A percentile compares a stretch with the other conserved stretches of the same genome.
These are phyloP conservation scores for Tetragonula clypearis DNA, from an alignment of 1,140 invertebrate genomes.

Conservation along the genomic window DNA sequence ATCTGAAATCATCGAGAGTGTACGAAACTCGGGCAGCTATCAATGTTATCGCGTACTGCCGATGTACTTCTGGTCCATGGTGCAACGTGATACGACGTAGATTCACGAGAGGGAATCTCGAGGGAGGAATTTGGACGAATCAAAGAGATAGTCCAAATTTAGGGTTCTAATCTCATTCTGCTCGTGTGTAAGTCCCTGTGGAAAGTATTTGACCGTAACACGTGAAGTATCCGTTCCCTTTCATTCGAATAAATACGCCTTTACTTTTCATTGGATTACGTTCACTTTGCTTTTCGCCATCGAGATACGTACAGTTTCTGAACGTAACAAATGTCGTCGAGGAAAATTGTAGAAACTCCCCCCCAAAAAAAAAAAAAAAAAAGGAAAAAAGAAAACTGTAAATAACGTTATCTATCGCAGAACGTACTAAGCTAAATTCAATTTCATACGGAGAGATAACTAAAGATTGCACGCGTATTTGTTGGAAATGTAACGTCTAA, in stretches of 20 bases:
- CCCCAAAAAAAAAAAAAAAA: too few species aligned
- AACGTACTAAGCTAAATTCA: background rate
- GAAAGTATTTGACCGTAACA: background rate
- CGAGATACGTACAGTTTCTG: background rate
- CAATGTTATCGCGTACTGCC: background rate
- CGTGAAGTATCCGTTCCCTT: background rate
- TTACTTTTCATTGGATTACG: background rate
- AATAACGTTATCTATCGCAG: background rate
- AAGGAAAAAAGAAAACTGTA: too few species aligned
- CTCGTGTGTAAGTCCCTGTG: background rate
- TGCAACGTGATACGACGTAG: background rate
- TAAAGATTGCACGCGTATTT: background rate
- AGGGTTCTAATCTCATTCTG: constrained; percentile 1
- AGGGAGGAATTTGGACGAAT: background rate
- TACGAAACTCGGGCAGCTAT: background rate
- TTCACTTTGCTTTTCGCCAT: background rate
- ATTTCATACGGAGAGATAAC: background rate
- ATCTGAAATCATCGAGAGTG: too few species aligned
- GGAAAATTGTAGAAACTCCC: too few species aligned
- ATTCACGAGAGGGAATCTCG: background rate
- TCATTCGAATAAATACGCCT: background rate
- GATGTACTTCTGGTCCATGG: background rate
- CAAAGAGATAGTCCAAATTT: background rate
- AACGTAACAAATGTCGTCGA: background rate
- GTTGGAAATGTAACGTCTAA: background rate